Conservation (phyloP, 2,113 vertebrate species). For the Forbesichthys agassizii region DNA sequence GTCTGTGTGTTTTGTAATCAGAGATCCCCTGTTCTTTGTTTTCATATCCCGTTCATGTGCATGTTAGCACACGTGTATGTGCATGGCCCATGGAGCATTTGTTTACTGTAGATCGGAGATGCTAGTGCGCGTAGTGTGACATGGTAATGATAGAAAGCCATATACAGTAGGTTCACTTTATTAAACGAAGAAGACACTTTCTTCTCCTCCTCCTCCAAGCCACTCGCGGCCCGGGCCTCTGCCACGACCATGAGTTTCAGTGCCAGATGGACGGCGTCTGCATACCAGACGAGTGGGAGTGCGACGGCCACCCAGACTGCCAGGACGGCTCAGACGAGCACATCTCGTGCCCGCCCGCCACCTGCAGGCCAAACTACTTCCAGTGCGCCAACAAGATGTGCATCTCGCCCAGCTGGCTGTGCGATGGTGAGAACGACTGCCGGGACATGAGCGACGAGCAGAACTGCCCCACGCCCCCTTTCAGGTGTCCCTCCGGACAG, state of each 20-base stretch:
- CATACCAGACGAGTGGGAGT: constrained; percentile 66
- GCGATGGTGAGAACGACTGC: constrained; percentile 73
- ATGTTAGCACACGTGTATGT: too few species aligned
- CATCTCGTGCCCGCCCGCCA: constrained; percentile 54
- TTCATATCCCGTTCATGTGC: too few species aligned
- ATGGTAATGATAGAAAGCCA: too few species aligned
- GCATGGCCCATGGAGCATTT: too few species aligned
- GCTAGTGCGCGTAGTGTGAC: too few species aligned
- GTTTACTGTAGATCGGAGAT: too few species aligned
- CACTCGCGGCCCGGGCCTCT: constrained; percentile 68
- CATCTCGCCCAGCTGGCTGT: constrained; percentile 59
- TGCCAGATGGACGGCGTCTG: constrained; percentile 73
- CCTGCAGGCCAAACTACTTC: constrained; percentile 57
- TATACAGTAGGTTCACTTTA: neutral
- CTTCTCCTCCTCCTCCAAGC: constrained; percentile 38
- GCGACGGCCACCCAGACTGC: constrained; percentile 67
- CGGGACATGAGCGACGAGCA: constrained; percentile 71
- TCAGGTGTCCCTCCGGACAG: constrained; percentile 62
- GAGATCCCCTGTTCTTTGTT: too few species aligned
- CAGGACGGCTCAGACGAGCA: constrained; percentile 71
- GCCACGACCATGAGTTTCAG: constrained; percentile 73
- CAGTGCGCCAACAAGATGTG: constrained; percentile 70
- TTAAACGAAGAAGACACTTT: neutral
- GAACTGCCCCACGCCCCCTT: constrained; percentile 70
- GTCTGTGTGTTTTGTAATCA: too few species aligned